Base-by-base conservation (phyloP, 2,888 invertebrate species). In the Sussaba pulchella region DNA sequence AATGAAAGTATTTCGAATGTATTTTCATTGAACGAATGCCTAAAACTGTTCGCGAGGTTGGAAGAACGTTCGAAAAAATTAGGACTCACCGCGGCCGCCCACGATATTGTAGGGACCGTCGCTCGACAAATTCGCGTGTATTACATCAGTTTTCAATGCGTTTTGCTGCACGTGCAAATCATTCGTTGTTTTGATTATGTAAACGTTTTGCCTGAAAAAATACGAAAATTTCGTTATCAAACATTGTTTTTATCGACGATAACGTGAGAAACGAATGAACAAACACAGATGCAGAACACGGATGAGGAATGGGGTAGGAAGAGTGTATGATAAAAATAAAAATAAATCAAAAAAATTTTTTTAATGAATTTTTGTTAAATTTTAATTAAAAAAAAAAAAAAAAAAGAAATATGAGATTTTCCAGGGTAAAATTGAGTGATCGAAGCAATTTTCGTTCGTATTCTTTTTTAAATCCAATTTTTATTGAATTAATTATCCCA, bases 141-240 rank as follows among this genome's bases (percentile, higher is more conserved):
- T 74, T 71, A 87, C 80, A 63, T 87, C 88, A 50, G 86, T 63
- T 81, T 87, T 87, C 10, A 84, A 82, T 14, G 85, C 77, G 50
- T 57, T 77, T 61, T 76, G 79, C 41, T 83, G 79, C 14, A 69
- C 57, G 10, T 80, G 66, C 66, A 82, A 67, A 59, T 81, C 79
- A 76, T 86, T 85, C 47, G 88, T 90, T 70, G 91, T 88, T 83
- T 92, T 90, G 75, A 92, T 91, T 85, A 92, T 90, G 81, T 88
- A 90, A 26, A 92, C 87, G 82, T 86, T 91, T 87, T 85, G 91
- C 64, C 91, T 92, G 87, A 57, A 90, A 90, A 61, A 64, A 84
- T 71, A 73, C 47, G 31, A 76, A 76, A 45, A 19, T n/a, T n/a
- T n/a, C n/a, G n/a, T n/a, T n/a, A n/a, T n/a, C n/a, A n/a, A n/a